Evolutionary conservation across 1,140 invertebrate species (phyloP).

Genomic region (Antheraea mylitta): DNA sequence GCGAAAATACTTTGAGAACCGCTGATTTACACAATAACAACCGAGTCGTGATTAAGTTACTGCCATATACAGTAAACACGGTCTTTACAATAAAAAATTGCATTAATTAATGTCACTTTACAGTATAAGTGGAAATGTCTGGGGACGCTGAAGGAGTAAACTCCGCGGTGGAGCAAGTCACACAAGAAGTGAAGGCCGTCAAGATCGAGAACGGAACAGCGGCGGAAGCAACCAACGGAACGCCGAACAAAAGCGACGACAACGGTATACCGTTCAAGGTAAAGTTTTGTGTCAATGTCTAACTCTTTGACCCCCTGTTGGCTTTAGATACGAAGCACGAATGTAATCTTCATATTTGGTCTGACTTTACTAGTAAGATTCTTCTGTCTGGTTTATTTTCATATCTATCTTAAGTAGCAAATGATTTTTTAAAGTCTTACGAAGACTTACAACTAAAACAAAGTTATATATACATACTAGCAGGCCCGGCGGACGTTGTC

Average conservation of each 20-base stretch:
- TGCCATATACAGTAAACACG: not conserved
- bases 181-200: constrained; percentile 66
- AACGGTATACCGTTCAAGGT: constrained; percentile 68
- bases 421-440: too few relatives aligned
- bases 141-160: constrained; percentile 33
- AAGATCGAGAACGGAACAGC: constrained; percentile 65
- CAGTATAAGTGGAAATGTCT: constrained; percentile 44
- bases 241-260: constrained; percentile 52
- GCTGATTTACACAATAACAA: too few relatives aligned
- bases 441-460: too few relatives aligned
- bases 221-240: constrained; percentile 58
- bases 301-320: not conserved
- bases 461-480: too few relatives aligned
- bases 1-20: too few relatives aligned
- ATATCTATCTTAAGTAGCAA: too few relatives aligned
- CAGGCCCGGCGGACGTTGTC: too few relatives aligned
- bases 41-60: too few relatives aligned
- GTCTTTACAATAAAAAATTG: not conserved
- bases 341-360: too few relatives aligned
- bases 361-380: too few relatives aligned
- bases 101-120: not conserved
- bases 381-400: too few relatives aligned
- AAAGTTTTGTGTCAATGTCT: not conserved
- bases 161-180: constrained; percentile 58
- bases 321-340: too few relatives aligned